Percentiles rank a stretch among this genome's conserved stretches.
phyloP scores from a whole-genome alignment of 1,140 invertebrate species.

The Cydia fagiglandana region DNA sequence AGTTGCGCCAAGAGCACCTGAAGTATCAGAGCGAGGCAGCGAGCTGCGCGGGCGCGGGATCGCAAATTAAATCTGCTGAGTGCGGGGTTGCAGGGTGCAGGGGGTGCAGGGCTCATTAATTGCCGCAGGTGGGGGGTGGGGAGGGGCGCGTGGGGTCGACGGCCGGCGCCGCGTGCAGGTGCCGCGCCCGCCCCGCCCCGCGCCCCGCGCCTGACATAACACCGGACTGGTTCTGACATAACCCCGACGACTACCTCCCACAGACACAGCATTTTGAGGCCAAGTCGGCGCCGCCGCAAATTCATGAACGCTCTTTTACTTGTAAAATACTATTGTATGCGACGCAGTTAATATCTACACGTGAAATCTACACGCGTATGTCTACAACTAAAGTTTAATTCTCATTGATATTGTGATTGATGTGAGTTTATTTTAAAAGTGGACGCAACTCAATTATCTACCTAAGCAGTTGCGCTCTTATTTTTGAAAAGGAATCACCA shows the following conservation, averaged over 20 bases:
- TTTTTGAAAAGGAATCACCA: background rate
- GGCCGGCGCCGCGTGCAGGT: conserved; percentile 34
- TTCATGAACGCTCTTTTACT: background rate
- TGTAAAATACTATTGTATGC: too few species aligned
- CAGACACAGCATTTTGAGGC: background rate
- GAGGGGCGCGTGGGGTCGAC: conserved; percentile 23
- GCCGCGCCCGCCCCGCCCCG: conserved; percentile 25
- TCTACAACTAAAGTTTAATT: too few species aligned
- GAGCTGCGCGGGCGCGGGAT: background rate
- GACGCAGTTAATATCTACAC: too few species aligned
- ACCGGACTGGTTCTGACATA: conserved; percentile 39
- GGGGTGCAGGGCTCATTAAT: conserved; percentile 27
- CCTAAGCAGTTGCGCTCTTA: background rate
- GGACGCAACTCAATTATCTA: background rate
- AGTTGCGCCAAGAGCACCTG: background rate
- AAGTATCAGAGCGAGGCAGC: background rate
- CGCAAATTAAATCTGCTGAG: conserved; percentile 27
- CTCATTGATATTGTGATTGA: too few species aligned
- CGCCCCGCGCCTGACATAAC: conserved; percentile 36
- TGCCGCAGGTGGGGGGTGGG: background rate
- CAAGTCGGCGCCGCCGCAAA: background rate
- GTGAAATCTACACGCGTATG: too few species aligned
- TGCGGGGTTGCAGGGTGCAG: background rate
- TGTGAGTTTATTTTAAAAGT: too few species aligned
- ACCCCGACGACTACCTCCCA: conserved; percentile 4